A percentile compares a stretch with the other conserved stretches of the same genome.
Evolutionary conservation across 2,113 vertebrate genomes (phyloP).

Genomic region (Hemichromis elongatus): DNA sequence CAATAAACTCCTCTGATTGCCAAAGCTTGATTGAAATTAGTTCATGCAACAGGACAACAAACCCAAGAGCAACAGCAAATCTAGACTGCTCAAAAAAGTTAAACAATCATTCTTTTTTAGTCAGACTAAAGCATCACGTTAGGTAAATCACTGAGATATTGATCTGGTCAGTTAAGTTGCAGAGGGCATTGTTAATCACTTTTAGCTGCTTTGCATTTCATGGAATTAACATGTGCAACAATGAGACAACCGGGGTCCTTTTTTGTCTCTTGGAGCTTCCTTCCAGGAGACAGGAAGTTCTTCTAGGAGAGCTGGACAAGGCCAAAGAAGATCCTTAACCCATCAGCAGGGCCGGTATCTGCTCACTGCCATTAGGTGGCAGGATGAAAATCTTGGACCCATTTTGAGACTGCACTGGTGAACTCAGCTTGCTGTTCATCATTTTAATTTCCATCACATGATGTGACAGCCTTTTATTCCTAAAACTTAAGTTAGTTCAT

Average conservation of each 20-base stretch:
- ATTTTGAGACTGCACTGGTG: not conserved
- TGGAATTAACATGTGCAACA: not conserved
- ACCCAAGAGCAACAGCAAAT: not conserved
- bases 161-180: not conserved
- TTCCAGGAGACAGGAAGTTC: not conserved
- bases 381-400: not conserved
- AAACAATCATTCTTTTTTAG: not conserved
- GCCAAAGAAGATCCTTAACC: rapidly evolving
- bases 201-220: not conserved
- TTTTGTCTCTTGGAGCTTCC: not conserved
- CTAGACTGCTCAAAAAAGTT: not conserved
- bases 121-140: not conserved
- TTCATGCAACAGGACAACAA: not conserved
- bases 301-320: not conserved
- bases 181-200: not conserved
- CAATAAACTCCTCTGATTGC: not conserved
- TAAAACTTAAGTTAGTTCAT: not conserved
- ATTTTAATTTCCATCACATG: not conserved
- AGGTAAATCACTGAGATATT: not conserved
- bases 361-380: not conserved
- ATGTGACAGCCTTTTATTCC: not conserved
- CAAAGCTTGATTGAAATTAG: not conserved
- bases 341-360: not conserved
- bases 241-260: not conserved
- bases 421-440: not conserved